Base-by-base conservation (phyloP, 2,113 vertebrate species). In the Jaculus jaculus region DNA sequence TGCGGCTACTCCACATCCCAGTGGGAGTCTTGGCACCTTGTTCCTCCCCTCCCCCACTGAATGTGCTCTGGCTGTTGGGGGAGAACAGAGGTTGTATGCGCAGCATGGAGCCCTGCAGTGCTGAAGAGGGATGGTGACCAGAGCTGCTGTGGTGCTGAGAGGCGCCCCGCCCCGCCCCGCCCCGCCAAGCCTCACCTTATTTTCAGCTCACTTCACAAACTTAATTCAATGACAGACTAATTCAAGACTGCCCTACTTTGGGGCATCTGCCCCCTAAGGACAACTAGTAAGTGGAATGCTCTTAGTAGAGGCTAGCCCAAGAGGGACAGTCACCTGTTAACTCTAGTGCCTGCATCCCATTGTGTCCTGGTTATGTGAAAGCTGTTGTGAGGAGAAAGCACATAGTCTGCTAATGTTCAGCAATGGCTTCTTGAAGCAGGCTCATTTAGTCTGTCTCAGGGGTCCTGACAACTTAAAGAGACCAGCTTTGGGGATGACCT, bases 121-220 rank as follows among this genome's bases (percentile, higher is more conserved):
- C 42, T n/a, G 9, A 0, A 39, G n/a, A 37, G 51, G 51, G 63
- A 39, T 42, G 11, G 51, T 37, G 68, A 28, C 18, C 73, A 51
- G 65, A 6, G 28, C 85, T 32, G 65, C n/a, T 42, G 0, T 39
- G 69, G 58, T 84, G 42, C 78, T 51, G 23, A 28, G 28, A 83
- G 58, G 30, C 26, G 16, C 61, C 34, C 21, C n/a, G n/a, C n/a
- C n/a, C n/a, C n/a, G n/a, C n/a, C 34, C 61, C 24, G 24, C 63
- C 77, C 66, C 80, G n/a, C 20, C 32, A 79, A 75, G 71, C 39
- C 26, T 51, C 28, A 7, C 60, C 81, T 63, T 82, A 84, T 80
- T 73, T 94, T 84, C 68, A 84, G 84, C 54, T 81, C 81, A 75
- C 39, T 75, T 71, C 92, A 42, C 79, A 79, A n/a, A n/a, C n/a